Base-by-base conservation (phyloP, 2,797 vertebrate species). In the Neostethus bicornis region DNA sequence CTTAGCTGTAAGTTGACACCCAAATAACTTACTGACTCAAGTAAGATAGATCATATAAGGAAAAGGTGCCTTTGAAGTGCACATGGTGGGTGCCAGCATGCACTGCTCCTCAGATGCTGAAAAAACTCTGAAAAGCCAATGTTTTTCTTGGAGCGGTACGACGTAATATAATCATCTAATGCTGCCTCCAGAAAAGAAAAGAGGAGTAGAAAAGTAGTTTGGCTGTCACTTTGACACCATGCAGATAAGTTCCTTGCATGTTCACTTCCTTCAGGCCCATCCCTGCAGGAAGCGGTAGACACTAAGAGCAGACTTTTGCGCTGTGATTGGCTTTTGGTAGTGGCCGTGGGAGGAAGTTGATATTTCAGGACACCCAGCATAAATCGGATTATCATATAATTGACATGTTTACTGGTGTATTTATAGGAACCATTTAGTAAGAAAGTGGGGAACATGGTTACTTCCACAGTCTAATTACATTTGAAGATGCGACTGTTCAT, bases 351-450 rank as follows among this genome's bases (percentile, higher is more conserved):
- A 87, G 80, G 77, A 78, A 75, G 77, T 81, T 74, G 61, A 76
- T 87, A 74, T 86, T 86, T 87, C 61, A 68, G 73, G 72, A 87
- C 70, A 49, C 66, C 62, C 54, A 58, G 61, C 50, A 66, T 79
- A 85, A 89, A 90, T 84, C 24, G 75, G 80, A 89, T 91, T 89
- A 89, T 61, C 70, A 54, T 51, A 68, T 84, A 82, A 88, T 48
- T 84, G 70, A 73, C 78, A 62, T 87, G 79, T 87, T 87, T 87
- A 79, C 80, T 53, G 66, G 57, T 57, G 38, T 89, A 89, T 90
- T 90, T 87, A 81, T 91, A 89, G 85, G 79, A 19, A 47, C 37
- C 4, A 26, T 82, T 81, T 65, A 51, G 65, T 71, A 79, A 57
- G 52, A 66, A 81, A 78, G 59, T 77, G 50, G 61, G 63, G 25